Conservation (phyloP, 2,113 vertebrate genomes). For the Ochotona curzoniae region DNA sequence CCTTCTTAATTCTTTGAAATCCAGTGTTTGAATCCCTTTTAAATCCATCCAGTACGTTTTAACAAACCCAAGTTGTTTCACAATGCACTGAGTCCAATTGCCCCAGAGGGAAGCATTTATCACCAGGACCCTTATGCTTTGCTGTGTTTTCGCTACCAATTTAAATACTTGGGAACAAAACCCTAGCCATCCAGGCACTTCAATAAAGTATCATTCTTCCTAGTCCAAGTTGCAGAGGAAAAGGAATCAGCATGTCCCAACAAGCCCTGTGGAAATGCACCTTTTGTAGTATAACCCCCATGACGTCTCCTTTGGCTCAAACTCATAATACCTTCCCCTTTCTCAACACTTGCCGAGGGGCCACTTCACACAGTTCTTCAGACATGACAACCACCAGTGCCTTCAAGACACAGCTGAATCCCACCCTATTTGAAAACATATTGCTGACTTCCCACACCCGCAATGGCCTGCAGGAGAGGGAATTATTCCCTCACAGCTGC, state of each 20-base stretch:
- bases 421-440: slow-evolving; percentile 43
- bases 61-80: slow-evolving; percentile 9
- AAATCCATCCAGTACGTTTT: background rate
- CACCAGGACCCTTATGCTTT: slow-evolving; percentile 34
- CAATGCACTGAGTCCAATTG: background rate
- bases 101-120: slow-evolving; percentile 27
- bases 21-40: background rate
- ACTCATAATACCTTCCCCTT: slow-evolving; percentile 22
- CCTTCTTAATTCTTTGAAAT: background rate
- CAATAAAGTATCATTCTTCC: background rate
- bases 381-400: background rate
- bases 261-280: background rate
- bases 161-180: slow-evolving; percentile 56
- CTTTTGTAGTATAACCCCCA: background rate
- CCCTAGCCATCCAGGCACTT: background rate
- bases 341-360: slow-evolving; percentile 2
- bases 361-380: slow-evolving; percentile 27
- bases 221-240: background rate
- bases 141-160: slow-evolving; percentile 19
- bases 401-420: slow-evolving; percentile 41
- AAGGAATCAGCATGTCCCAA: background rate
- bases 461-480: slow-evolving; percentile 41
- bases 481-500: slow-evolving; percentile 73
- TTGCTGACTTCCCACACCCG: slow-evolving; percentile 71
- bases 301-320: slow-evolving; percentile 35